These are phyloP conservation scores for Semicossyphus pulcher DNA, from an alignment of 2,113 vertebrate species.

Conservation along the genomic window DNA sequence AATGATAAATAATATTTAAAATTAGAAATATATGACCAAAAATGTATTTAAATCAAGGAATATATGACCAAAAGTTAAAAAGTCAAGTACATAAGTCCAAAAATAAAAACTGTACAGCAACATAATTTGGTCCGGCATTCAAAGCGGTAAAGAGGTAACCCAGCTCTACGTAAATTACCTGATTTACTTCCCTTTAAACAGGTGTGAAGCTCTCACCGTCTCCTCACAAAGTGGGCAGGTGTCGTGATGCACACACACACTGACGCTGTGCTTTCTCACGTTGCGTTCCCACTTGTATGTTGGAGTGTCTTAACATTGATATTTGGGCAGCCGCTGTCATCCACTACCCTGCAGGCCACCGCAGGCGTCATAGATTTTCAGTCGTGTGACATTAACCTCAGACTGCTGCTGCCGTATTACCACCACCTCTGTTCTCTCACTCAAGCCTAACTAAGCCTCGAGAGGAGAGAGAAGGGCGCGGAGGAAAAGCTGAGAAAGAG, in stretches of 20 bases:
- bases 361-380: constrained; percentile 63
- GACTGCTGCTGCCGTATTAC: constrained; percentile 21
- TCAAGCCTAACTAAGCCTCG: constrained; percentile 26
- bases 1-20: too few species aligned
- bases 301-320: constrained; percentile 37
- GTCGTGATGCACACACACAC: not conserved
- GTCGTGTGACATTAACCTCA: constrained; percentile 55
- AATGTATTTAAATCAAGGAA: too few species aligned
- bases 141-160: too few species aligned
- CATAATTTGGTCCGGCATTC: too few species aligned
- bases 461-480: not conserved
- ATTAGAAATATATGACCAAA: too few species aligned
- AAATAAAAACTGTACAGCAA: too few species aligned
- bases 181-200: too few species aligned
- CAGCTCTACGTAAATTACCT: too few species aligned
- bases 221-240: not conserved
- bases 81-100: too few species aligned
- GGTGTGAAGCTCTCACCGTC: too few species aligned
- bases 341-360: constrained; percentile 46
- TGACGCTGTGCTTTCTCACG: not conserved
- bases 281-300: constrained; percentile 22
- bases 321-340: constrained; percentile 38
- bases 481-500: not conserved
- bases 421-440: not conserved
- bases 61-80: too few species aligned